Conservation (phyloP, 2,797 vertebrate genomes). For the Rhinophrynus dorsalis region DNA sequence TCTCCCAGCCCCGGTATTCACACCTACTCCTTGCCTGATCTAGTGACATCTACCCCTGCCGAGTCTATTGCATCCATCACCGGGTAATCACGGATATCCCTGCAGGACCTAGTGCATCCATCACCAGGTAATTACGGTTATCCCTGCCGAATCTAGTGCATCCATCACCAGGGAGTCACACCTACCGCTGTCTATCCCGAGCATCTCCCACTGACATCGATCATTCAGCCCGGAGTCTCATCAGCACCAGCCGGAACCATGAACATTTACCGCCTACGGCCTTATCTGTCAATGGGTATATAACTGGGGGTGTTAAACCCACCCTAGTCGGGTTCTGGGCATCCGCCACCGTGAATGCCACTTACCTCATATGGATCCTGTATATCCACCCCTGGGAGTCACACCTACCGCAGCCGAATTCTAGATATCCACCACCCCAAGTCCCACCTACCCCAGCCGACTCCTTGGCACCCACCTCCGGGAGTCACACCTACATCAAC, state of each 20-base stretch:
- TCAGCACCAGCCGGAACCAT: no score
- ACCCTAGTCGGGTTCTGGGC: no score
- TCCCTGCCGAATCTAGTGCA: not conserved
- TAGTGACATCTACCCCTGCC: no score
- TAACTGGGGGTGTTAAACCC: no score
- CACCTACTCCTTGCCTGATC: not conserved
- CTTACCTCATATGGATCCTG: no score
- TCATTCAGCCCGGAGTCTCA: no score
- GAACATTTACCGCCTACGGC: no score
- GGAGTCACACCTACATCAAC: constrained; percentile 5
- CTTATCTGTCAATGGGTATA: no score
- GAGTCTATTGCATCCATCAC: not conserved
- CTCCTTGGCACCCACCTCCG: not conserved
- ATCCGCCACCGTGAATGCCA: no score
- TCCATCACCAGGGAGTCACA: not conserved
- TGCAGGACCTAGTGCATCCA: not conserved
- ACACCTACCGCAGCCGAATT: not conserved
- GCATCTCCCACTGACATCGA: not conserved
- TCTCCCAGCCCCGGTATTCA: not conserved
- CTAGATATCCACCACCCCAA: not conserved
- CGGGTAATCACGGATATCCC: not conserved
- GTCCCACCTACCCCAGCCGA: not conserved
- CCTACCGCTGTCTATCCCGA: not conserved
- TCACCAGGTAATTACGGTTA: not conserved
- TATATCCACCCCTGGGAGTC: not conserved